phyloP scores from a whole-genome alignment of 2,797 vertebrate species.

The Tangara arthus region DNA sequence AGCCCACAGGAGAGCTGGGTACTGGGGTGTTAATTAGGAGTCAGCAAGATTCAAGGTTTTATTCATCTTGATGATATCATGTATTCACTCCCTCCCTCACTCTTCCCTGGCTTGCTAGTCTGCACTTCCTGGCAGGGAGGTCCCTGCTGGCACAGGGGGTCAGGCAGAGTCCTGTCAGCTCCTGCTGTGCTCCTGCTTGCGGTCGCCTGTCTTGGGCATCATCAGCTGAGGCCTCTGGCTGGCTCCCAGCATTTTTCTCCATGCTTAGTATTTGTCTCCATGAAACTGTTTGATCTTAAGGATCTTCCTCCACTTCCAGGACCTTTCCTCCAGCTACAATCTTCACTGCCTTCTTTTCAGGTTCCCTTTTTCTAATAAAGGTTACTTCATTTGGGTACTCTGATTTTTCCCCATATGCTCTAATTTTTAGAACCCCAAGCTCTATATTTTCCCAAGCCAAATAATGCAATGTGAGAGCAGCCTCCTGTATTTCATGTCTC shows the following conservation, averaged over 20 bases:
- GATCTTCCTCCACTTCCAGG: neutral
- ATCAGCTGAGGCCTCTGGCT: fast-evolving
- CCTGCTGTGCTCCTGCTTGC: neutral
- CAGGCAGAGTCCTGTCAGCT: neutral
- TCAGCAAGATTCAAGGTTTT: neutral
- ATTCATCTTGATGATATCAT: neutral
- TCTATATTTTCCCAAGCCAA: neutral
- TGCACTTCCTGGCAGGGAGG: neutral
- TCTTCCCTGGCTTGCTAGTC: neutral
- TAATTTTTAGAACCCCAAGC: neutral
- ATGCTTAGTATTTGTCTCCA: neutral
- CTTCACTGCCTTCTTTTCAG: neutral
- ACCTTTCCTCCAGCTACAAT: neutral
- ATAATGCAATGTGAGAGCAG: neutral
- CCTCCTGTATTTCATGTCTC: neutral
- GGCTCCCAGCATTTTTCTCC: neutral
- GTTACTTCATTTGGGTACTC: neutral
- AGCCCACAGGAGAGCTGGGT: neutral
- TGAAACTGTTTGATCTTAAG: neutral
- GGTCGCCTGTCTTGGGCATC: neutral
- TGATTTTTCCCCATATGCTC: neutral
- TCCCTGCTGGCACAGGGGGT: neutral
- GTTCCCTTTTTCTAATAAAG: neutral
- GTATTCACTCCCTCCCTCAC: fast-evolving
- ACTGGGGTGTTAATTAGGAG: neutral